Evolutionary conservation across 2,797 vertebrate genomes (phyloP).

Genomic region (Silurus aristotelis): DNA sequence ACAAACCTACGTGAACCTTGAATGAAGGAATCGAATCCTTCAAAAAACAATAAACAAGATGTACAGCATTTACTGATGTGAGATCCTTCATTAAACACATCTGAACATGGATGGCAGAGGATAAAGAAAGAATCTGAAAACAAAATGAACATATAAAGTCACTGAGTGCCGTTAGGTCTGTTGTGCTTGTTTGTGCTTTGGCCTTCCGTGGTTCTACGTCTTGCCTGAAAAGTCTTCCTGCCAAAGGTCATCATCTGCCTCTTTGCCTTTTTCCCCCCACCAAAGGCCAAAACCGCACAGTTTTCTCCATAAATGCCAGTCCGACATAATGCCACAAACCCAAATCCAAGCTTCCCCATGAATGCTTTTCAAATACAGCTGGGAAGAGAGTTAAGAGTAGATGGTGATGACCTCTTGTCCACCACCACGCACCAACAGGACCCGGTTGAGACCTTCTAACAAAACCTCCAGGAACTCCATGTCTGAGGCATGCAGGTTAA

Average conservation of each 20-base stretch:
- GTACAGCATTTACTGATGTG: conserved; percentile 20
- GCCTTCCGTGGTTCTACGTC: not conserved
- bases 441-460: conserved; percentile 90
- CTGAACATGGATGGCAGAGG: conserved; percentile 21
- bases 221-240: not conserved
- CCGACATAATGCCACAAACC: conserved; percentile 31
- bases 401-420: conserved; percentile 98
- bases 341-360: conserved; percentile 15
- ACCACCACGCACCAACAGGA: conserved; percentile 90
- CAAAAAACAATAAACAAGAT: conserved; percentile 20
- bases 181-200: conserved; percentile 60
- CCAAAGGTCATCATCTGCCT: not conserved
- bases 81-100: conserved; percentile 33
- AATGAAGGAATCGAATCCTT: conserved; percentile 21
- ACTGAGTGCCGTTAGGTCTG: conserved; percentile 62
- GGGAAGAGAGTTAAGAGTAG: conserved; percentile 80
- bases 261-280: not conserved
- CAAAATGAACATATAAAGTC: conserved; percentile 33
- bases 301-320: conserved; percentile 28
- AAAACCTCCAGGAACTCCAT: conserved; percentile 98
- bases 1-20: not conserved
- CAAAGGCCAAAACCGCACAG: conserved; percentile 14
- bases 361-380: conserved; percentile 44
- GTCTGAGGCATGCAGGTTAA: conserved; percentile 78
- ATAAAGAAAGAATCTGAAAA: conserved; percentile 18